These are phyloP conservation scores for Branchellion lobata DNA, from an alignment of 2,888 invertebrate species.

Conservation along the genomic window DNA sequence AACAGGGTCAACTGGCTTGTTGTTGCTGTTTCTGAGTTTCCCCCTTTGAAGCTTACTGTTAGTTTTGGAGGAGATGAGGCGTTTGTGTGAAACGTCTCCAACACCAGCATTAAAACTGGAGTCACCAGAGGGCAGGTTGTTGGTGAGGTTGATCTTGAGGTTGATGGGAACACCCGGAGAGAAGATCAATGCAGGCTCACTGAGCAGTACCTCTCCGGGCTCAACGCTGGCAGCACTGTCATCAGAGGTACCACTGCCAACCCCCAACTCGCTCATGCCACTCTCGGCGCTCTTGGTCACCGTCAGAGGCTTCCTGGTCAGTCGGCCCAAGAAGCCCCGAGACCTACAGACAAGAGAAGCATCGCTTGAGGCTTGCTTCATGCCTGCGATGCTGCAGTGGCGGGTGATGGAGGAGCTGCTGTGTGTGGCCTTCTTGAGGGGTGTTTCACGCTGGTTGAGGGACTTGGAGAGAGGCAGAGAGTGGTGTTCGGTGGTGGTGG, in stretches of 20 bases:
- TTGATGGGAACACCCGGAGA: neutral
- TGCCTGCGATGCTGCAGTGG: neutral
- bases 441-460: neutral
- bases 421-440: neutral
- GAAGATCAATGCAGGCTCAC: no score
- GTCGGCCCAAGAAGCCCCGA: neutral
- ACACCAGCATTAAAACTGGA: no score
- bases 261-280: constrained; percentile 1
- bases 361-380: neutral
- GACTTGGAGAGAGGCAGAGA: neutral
- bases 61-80: no score
- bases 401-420: neutral
- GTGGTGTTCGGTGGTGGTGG: neutral
- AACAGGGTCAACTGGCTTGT: no score
- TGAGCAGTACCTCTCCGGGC: no score
- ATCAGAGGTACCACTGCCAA: neutral
- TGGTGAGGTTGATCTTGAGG: neutral
- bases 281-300: constrained; percentile 8
- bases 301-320: neutral
- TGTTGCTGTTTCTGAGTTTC: no score
- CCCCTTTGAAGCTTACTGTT: no score
- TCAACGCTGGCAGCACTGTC: neutral
- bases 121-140: no score
- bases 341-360: neutral
- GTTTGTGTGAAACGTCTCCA: no score